Evolutionary conservation across 2,888 invertebrate species (phyloP), one percentile per base, ranked within the genome.

Genomic region (Xestoiulus laeticollis): DNA sequence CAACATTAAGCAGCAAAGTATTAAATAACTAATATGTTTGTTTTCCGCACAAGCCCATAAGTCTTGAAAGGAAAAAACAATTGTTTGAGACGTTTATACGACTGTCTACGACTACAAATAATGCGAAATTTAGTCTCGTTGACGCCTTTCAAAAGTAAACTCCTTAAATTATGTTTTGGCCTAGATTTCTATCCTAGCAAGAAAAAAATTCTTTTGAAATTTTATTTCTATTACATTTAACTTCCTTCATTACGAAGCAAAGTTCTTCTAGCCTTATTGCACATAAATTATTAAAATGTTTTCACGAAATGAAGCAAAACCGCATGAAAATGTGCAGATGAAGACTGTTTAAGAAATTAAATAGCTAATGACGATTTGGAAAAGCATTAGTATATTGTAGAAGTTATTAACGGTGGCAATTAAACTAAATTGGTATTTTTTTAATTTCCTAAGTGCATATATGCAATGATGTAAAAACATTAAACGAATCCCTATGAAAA

Each of bases 11-110:
- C 78, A 12, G 78, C 78, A 3, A 5, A 26, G 30, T 30, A 30
- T 30, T 78, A 78, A 78, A 78, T 78, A 78, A 78, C 78, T 26
- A 78, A 78, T 78, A 26, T 78, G 30, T 78, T 78, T 78, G 78
- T 78, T 78, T 78, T 78, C 14, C 78, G 30, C 3, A 8, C 14
- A 78, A 26, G 12, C 78, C 30, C 26, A 4, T 78, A 30, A 78
- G 30, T 78, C 30, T 78, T 30, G 78, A 14, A 1, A 0, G 78
- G 16, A 78, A 78, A 78, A 78, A 0, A 30, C 78, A 78, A 12
- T 30, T 78, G 78, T 78, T 78, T 4, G 30, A 78, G 78, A 30
- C 78, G 26, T 78, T 78, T 78, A 78, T 30, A 14, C 78, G 78
- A 78, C 78, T 78, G 30, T 78, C 78, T 78, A 14, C 12, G 78